Conservation (phyloP, 1,140 invertebrate species). For the Anoplolepis gracilipes region DNA sequence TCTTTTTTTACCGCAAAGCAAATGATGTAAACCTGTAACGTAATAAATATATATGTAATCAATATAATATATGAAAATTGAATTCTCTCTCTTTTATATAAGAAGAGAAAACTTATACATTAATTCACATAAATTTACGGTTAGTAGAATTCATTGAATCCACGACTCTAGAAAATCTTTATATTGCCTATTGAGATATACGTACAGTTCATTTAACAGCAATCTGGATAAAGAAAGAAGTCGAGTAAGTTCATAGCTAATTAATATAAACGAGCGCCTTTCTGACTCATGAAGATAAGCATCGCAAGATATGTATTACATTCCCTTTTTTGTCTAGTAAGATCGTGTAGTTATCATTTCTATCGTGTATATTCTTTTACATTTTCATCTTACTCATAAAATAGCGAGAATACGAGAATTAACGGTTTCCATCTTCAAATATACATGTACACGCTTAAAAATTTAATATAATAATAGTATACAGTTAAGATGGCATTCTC, state of each 20-base stretch:
- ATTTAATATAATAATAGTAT: background rate
- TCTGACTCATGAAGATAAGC: constrained; percentile 62
- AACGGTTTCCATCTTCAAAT: constrained; percentile 16
- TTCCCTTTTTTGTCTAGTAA: constrained; percentile 63
- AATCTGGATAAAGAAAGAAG: constrained; percentile 73
- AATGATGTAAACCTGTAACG: background rate
- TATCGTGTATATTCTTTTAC: background rate
- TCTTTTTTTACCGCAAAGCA: background rate
- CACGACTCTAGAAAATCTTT: background rate
- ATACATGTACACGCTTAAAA: background rate
- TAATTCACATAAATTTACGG: background rate
- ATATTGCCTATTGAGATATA: background rate
- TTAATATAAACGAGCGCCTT: constrained; percentile 76
- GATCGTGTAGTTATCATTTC: background rate
- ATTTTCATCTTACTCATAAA: constrained; percentile 19
- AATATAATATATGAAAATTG: background rate
- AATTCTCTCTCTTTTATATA: background rate
- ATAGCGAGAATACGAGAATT: background rate
- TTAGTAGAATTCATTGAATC: background rate
- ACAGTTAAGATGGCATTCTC: background rate
- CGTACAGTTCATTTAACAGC: constrained; percentile 56
- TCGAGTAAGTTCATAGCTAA: constrained; percentile 73
- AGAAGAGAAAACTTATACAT: background rate
- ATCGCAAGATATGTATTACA: constrained; percentile 66
- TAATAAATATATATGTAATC: background rate